Evolutionary conservation across 1,140 invertebrate species (phyloP).

Genomic region (Brachionus rubens): DNA sequence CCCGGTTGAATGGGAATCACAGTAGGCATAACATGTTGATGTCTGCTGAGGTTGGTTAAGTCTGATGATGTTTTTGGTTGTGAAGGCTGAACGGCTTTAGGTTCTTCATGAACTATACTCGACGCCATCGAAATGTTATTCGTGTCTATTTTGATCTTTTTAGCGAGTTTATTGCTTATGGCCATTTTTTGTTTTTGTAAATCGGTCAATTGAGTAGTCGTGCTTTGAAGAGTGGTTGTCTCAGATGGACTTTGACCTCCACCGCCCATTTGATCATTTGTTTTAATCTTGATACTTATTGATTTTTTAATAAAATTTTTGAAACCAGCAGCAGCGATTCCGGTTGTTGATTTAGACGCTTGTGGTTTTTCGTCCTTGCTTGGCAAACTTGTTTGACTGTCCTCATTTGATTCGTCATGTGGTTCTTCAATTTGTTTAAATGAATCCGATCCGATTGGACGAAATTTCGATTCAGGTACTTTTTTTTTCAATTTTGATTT

Average conservation of each 20-base stretch:
- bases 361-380: not conserved
- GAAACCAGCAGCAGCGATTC: conserved; percentile 34
- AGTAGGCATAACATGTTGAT: too few species aligned
- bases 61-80: not conserved
- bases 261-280: not conserved
- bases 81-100: not conserved
- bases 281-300: conserved; percentile 44
- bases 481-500: not conserved
- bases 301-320: conserved; percentile 47
- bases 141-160: conserved; percentile 19
- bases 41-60: not conserved
- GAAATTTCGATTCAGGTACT: not conserved
- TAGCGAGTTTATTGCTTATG: conserved; percentile 16
- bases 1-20: not conserved
- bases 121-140: too few species aligned
- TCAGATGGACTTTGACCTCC: not conserved
- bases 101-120: not conserved
- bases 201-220: not conserved
- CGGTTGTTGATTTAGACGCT: not conserved
- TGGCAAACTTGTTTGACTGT: not conserved
- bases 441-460: not conserved
- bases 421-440: not conserved
- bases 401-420: not conserved
- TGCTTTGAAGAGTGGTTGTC: not conserved
- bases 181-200: conserved; percentile 34